Evolutionary conservation across 2,797 vertebrate species (phyloP), one percentile per base, ranked within the genome.

Genomic region (Takifugu rubripes): DNA sequence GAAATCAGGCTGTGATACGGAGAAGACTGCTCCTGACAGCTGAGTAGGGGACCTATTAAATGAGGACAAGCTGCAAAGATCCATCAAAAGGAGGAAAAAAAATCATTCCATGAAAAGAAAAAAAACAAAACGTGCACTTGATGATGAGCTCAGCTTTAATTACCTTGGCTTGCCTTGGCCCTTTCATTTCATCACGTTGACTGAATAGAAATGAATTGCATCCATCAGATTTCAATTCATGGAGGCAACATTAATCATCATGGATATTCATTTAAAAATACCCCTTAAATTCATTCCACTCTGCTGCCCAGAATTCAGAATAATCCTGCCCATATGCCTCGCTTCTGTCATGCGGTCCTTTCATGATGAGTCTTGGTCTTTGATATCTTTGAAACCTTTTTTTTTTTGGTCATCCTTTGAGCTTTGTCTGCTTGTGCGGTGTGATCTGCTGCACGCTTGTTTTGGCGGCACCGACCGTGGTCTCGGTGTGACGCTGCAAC

Each of bases 361-460:
- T 82, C 81, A 70, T 72, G 74, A 78, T 84, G 72, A 61, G 64
- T 76, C 61, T 46, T 46, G 56, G 44, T 68, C 84, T 88, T 87
- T 88, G 86, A 89, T 84, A 84, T 85, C 77, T 63, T 70, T 64
- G 64, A 75, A 78, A 81, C 77, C 71, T 84, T 36, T 66, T 69
- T 77, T 77, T 81, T 85, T 82, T 78, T 64, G 64, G 54, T 47
- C n/a, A 72, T 71, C 72, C 82, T 88, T 86, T 89, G 85, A 89
- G 85, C 82, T 86, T 44, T 64, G 46, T 62, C 64, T 74, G 29
- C 55, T 79, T 75, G 66, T 56, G 50, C 58, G 60, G 36, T 57
- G 66, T 54, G 77, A 66, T 72, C 27, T 33, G 74, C 61, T 2
- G 29, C 60, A 52, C 62, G 64, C 58, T 57, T 70, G 66, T 75